Conservation (phyloP, 1,140 invertebrate genomes). For the Orussus abietinus region DNA sequence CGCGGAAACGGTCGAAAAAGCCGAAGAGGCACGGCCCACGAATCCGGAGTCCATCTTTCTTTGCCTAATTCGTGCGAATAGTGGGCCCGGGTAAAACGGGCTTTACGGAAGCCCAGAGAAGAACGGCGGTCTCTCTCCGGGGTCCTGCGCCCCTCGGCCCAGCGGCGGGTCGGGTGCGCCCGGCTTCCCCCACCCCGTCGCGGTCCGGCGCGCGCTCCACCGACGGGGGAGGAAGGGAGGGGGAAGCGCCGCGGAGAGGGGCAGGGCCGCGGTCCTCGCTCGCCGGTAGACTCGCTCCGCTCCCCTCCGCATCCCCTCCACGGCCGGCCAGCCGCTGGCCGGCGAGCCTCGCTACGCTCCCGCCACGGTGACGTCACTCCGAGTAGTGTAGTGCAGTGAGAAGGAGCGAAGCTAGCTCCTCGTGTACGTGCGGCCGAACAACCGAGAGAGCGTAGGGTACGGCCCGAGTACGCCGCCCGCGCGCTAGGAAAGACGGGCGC, state of each 20-base stretch:
- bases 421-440: constrained; percentile 37
- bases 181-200: too few species aligned
- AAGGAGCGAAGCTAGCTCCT: constrained; percentile 43
- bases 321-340: constrained; percentile 27
- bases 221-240: too few species aligned
- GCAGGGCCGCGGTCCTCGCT: constrained; percentile 10
- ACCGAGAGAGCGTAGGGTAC: constrained; percentile 8
- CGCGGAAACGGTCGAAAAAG: too few species aligned
- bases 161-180: too few species aligned
- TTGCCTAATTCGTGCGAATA: too few species aligned
- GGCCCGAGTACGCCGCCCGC: not conserved
- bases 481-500: not conserved
- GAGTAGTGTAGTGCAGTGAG: constrained; percentile 56
- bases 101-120: too few species aligned
- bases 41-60: too few species aligned
- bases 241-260: constrained; percentile 10
- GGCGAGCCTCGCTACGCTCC: constrained; percentile 48
- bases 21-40: too few species aligned
- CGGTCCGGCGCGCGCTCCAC: too few species aligned
- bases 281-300: constrained; percentile 42
- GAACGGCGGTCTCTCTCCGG: too few species aligned
- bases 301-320: constrained; percentile 35
- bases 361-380: constrained; percentile 57
- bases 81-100: too few species aligned
- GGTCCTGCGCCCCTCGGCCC: too few species aligned